Evolutionary conservation across 1,140 invertebrate species (phyloP), one percentile per base, ranked within the genome.

Genomic region (Leucophenga varia): DNA sequence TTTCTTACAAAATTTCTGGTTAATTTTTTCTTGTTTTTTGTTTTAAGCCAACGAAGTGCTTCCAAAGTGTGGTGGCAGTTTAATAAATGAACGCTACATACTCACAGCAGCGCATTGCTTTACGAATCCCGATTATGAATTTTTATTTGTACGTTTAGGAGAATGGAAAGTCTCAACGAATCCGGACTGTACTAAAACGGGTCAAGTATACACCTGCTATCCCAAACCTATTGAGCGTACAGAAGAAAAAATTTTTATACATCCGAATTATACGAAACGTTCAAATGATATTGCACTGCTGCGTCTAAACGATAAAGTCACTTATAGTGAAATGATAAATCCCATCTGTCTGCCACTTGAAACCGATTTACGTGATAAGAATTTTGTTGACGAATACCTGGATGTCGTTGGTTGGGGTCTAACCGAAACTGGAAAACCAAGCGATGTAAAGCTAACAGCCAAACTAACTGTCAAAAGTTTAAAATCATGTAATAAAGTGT

Each of bases 361-460:
- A 17, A 63, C 50, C 13, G 47, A 72, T 14, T 51, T 78, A 34
- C 61, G 59, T 3, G 71, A 55, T 3, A 59, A 50, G 7, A 57
- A 57, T 1, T 80, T 79, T 32, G 57, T 79, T 2, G 75, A 74
- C 0, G 55, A 70, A 16, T 79, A 74, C 19, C 75, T 88, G 18
- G 80, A 80, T 47, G 85, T 87, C 0, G 86, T 87, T 3, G 89
- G 89, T n/a, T 92, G 89, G 89, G 89, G 89, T 4, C 84, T 80
- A 71, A 86, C 86, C 5, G 84, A 86, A 70, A 77, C 55, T 13
- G 75, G 76, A 4, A 8, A 18, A 4, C 16, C 19, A 19, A 43
- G 48, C n/a, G 7, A 31, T 19, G n/a, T 43, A 7, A 52, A 52
- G 19, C 22, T 47, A 3, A 52, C 46, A 22, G 49, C 49, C 1